Percentiles rank a stretch among this genome's conserved stretches.
phyloP scores from a whole-genome alignment of 1,140 invertebrate species.

The Spodoptera frugiperda region DNA sequence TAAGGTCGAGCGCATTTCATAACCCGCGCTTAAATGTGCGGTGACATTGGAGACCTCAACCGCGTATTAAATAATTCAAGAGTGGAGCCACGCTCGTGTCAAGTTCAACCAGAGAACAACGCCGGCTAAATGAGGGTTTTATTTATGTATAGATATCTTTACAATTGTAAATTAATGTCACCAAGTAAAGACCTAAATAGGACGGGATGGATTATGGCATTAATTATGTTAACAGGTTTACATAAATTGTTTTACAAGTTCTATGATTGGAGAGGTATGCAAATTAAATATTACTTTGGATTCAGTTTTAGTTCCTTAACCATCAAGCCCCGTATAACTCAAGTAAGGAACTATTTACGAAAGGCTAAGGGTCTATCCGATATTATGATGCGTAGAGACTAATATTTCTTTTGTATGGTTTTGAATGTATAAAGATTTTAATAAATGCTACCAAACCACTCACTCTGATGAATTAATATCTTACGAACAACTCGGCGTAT shows the following conservation, averaged over 20 bases:
- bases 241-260: slow-evolving; percentile 1
- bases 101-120: slow-evolving; percentile 23
- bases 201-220: neutral
- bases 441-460: too few relatives aligned
- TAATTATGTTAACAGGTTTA: neutral
- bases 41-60: slow-evolving; percentile 15
- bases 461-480: neutral
- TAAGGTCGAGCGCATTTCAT: neutral
- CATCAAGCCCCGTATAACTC: neutral
- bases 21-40: slow-evolving; percentile 9
- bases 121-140: neutral
- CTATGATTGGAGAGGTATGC: neutral
- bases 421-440: neutral
- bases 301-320: neutral
- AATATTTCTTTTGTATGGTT: neutral
- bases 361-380: neutral
- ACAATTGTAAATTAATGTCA: neutral
- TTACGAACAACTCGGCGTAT: neutral
- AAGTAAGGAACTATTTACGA: neutral
- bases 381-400: neutral
- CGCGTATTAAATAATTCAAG: slow-evolving; percentile 45
- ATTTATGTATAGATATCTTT: slow-evolving; percentile 26
- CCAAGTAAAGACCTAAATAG: neutral
- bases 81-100: slow-evolving; percentile 9
- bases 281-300: neutral